phyloP scores from a whole-genome alignment of 2,797 vertebrate species.

The Podarcis siculus region DNA sequence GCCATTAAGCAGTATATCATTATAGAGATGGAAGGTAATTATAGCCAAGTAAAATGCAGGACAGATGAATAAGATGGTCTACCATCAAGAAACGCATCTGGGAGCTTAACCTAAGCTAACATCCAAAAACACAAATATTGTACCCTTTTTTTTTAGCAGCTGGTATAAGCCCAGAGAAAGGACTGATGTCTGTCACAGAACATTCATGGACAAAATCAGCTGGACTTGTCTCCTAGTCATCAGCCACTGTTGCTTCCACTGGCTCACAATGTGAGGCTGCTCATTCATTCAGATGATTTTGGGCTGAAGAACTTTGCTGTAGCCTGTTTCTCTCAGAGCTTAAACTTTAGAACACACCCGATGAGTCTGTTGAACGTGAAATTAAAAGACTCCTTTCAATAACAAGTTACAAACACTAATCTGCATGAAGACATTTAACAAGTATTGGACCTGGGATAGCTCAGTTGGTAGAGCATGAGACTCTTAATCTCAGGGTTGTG shows the following conservation, averaged over 20 bases:
- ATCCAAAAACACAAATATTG: neutral
- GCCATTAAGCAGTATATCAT: neutral
- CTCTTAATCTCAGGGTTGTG: too few species aligned
- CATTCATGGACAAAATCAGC: neutral
- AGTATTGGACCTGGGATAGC: neutral
- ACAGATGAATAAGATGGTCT: neutral
- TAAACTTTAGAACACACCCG: neutral
- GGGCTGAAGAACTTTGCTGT: neutral
- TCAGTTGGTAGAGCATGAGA: too few species aligned
- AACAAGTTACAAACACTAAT: neutral
- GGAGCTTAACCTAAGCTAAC: neutral
- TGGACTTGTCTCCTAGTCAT: neutral
- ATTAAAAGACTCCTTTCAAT: neutral
- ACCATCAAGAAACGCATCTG: neutral
- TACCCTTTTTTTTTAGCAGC: neutral
- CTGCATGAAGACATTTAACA: neutral
- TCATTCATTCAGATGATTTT: neutral
- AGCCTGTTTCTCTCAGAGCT: neutral
- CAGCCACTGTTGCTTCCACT: neutral
- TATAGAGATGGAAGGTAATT: neutral
- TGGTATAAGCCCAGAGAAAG: neutral
- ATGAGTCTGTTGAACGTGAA: neutral
- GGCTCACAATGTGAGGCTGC: neutral
- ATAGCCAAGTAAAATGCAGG: neutral
- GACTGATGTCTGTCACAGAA: neutral